Evolutionary conservation across 2,888 invertebrate species (phyloP).

Genomic region (Acheta domesticus): DNA sequence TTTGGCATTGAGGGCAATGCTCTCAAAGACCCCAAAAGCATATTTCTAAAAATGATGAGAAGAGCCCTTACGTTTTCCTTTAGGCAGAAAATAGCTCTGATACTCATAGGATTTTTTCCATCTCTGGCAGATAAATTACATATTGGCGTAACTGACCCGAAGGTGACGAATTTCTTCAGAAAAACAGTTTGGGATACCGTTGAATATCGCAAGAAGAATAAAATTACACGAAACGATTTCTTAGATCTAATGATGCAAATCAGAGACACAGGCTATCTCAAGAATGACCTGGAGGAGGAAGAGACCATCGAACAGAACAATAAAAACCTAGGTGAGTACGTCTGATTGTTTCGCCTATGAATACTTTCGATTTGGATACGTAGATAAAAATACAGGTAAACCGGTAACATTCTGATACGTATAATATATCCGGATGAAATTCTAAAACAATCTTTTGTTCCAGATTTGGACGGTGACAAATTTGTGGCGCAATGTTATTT

Average conservation of each 20-base stretch:
- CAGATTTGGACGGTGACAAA: conserved; percentile 50
- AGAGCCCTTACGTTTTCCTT: not conserved
- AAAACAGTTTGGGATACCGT: not conserved
- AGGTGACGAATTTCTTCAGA: not conserved
- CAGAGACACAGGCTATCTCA: not conserved
- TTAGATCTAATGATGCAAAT: conserved; percentile 37
- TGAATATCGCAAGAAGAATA: conserved; percentile 39
- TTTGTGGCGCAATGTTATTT: conserved; percentile 57
- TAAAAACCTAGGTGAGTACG: too few species aligned
- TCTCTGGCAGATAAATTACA: not conserved
- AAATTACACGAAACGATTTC: conserved; percentile 39
- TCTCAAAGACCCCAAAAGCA: not conserved
- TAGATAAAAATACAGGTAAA: too few species aligned
- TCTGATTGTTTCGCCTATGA: too few species aligned
- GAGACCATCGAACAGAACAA: not conserved
- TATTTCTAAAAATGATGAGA: not conserved
- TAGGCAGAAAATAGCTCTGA: not conserved
- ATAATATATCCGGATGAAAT: not conserved
- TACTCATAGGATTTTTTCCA: not conserved
- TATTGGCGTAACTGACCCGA: not conserved
- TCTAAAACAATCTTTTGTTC: conserved; percentile 43
- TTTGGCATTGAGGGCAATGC: too few species aligned
- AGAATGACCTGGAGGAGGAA: not conserved
- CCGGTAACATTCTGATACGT: not conserved
- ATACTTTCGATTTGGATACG: too few species aligned